A percentile compares a stretch with the other conserved stretches of the same genome.
Evolutionary conservation across 1,140 invertebrate genomes (phyloP).

Genomic region (Heliconius melpomene): DNA sequence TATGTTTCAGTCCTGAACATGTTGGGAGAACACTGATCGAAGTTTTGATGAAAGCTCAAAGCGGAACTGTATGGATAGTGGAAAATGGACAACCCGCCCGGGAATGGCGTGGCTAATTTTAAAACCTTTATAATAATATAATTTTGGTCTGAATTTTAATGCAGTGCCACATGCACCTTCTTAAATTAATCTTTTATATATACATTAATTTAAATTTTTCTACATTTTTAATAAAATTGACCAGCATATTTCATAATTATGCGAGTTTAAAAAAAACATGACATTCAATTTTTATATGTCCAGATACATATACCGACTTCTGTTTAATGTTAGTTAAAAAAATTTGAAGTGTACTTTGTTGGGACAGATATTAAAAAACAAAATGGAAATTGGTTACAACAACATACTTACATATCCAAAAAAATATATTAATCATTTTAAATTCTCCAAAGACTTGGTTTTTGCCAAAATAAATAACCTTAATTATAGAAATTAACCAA

Average conservation of each 20-base stretch:
- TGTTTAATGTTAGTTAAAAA: too few species aligned
- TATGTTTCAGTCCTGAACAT: conserved; percentile 82
- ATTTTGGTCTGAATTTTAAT: background rate
- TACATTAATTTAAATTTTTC: background rate
- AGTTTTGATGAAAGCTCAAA: conserved; percentile 84
- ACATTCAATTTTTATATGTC: background rate
- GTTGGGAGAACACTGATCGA: conserved; percentile 85
- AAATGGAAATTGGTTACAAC: background rate
- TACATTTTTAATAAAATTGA: background rate
- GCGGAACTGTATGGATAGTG: conserved; percentile 87
- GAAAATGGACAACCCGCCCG: conserved; percentile 84
- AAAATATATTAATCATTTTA: conserved; percentile 3
- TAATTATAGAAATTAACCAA: conserved; percentile 16
- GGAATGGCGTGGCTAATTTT: conserved; percentile 79
- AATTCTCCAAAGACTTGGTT: conserved; percentile 8
- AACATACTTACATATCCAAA: background rate
- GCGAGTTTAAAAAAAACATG: background rate
- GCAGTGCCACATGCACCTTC: conserved; percentile 6
- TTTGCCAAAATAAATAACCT: conserved; percentile 17
- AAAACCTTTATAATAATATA: background rate
- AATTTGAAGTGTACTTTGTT: background rate
- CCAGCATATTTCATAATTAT: background rate
- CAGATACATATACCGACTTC: background rate
- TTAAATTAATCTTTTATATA: background rate
- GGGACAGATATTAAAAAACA: background rate